phyloP scores from a whole-genome alignment of 2,888 invertebrate species.

The Laspeyria flexula region DNA sequence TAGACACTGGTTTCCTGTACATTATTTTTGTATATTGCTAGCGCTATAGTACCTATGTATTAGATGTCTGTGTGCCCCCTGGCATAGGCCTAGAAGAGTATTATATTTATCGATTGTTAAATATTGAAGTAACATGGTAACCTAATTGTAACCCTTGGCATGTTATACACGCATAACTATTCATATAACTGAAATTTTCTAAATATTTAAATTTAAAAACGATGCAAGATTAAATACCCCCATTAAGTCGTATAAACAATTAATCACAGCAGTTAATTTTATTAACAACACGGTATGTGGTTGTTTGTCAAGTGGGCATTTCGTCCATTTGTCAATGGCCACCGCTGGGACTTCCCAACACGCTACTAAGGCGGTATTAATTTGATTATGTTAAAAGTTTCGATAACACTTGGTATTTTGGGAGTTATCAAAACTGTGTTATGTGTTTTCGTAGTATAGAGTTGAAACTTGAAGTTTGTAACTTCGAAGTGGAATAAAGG shows the following conservation, averaged over 20 bases:
- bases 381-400: conserved; percentile 46
- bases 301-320: conserved; percentile 58
- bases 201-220: conserved; percentile 5
- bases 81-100: too few relatives aligned
- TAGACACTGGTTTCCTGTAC: too few relatives aligned
- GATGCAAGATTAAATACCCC: conserved; percentile 40
- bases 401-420: conserved; percentile 15
- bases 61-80: too few relatives aligned
- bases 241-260: conserved; percentile 54
- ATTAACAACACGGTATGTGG: conserved; percentile 61
- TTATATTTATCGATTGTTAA: too few relatives aligned
- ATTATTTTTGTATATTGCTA: too few relatives aligned
- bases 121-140: too few relatives aligned
- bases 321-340: conserved; percentile 63
- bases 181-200: too few relatives aligned
- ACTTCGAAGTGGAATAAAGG: too few relatives aligned
- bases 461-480: not conserved
- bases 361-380: conserved; percentile 42
- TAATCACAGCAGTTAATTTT: conserved; percentile 74
- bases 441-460: not conserved
- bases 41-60: too few relatives aligned
- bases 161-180: too few relatives aligned
- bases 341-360: conserved; percentile 40
- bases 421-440: not conserved
- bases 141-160: too few relatives aligned